Evolutionary conservation across 64 coral and sea anemone genomes (phyloP).

Genomic region (Stylophora pistillata): DNA sequence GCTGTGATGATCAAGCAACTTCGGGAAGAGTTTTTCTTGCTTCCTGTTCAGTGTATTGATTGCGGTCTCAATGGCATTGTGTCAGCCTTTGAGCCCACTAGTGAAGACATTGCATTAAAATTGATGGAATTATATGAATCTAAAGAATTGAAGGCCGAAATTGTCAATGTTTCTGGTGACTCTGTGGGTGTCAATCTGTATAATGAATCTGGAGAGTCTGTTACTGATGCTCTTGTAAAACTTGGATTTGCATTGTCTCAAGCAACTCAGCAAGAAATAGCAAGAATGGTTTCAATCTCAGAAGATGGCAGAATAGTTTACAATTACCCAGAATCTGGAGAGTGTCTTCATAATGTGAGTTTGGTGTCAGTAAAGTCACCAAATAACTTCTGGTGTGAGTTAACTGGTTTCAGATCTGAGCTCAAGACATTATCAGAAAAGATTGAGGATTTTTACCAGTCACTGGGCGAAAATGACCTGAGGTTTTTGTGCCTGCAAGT

Average conservation of each 20-base stretch:
- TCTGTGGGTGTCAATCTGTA: constrained; percentile 47
- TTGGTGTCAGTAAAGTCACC: constrained; percentile 56
- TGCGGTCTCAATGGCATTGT: constrained; percentile 68
- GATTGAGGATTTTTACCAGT: constrained; percentile 42
- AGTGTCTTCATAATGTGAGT: constrained; percentile 20
- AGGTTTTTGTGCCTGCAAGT: constrained; percentile 23
- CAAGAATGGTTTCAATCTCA: constrained; percentile 46
- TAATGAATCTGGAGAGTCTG: constrained; percentile 33
- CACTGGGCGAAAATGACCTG: constrained; percentile 37
- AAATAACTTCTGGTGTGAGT: constrained; percentile 75
- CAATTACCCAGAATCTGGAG: constrained; percentile 40
- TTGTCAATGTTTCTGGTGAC: constrained; percentile 42
- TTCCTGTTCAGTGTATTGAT: constrained; percentile 84
- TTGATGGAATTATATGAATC: constrained; percentile 47
- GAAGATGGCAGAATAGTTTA: constrained; percentile 43
- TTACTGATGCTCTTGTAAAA: constrained; percentile 54
- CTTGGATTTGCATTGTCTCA: constrained; percentile 43
- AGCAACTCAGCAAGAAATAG: constrained; percentile 18
- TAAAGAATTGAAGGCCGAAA: constrained; percentile 62
- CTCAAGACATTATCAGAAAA: constrained; percentile 39
- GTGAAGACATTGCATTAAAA: constrained; percentile 41
- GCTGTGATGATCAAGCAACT: constrained; percentile 72
- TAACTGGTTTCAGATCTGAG: constrained; percentile 34
- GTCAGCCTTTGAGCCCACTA: constrained; percentile 15
- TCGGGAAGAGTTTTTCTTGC: constrained; percentile 64